Evolutionary conservation across 2,797 vertebrate genomes (phyloP), one percentile per base, ranked within the genome.

Genomic region (Heterohyrax brucei): DNA sequence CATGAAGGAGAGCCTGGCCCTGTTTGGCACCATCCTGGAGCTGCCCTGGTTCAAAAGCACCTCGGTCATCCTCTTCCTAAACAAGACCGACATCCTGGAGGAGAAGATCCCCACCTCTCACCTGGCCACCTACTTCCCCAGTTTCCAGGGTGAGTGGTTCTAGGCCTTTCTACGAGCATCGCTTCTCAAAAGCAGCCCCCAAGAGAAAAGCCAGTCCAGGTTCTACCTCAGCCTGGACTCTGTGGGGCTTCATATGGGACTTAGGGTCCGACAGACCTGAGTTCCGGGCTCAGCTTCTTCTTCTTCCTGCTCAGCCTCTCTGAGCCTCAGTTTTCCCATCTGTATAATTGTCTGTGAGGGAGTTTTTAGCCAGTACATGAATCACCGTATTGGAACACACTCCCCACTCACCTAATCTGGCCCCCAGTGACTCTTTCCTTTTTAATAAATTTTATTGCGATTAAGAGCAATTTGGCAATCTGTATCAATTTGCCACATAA

Each of bases 1-100:
- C 30, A 99, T 99, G 99, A 99, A 99, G 97, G 99, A 99, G 98
- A 99, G 99, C 96, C 99, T 99, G 97, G 99, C 99, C 26, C 98
- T 99, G 90, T 99, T 99, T 95, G 98, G 98, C 96, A 99, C 99
- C 86, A 99, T 99, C 97, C 99, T 99, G 98, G 99, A 99, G 92
- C 99, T 99, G 97, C 99, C 99, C 30, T 99, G 99, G 99, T 99
- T 99, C 98, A 98, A 98, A 87, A 99, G 99, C 98, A 99, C 99
- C 46, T 99, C 99, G 0, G 99, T 99, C 96, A 99, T 99, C 97
- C 99, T 99, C 94, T 99, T 99, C 98, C 99, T 99, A 96, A 99
- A 99, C 98, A 99, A 99, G 98, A 99, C 99, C n/a, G 99, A 99
- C 96, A 98, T 99, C 62, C 97, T 99, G 92, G 99, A 99, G 97